Base-by-base conservation (phyloP, 2,888 invertebrate species). In the Prosopocoilus inquinatus region DNA sequence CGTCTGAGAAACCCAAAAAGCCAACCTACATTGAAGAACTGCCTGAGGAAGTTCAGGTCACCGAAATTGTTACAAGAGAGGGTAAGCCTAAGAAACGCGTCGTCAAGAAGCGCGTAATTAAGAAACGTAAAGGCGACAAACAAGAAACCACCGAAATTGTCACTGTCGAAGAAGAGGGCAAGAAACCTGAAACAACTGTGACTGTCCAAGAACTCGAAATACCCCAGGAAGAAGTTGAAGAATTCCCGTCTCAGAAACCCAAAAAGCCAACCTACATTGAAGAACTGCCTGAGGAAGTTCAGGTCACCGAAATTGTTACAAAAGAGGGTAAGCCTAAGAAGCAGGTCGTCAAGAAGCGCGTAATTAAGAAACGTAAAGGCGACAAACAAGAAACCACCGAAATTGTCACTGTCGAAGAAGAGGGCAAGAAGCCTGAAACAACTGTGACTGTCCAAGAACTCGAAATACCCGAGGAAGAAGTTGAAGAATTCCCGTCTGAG, bases 21-120 rank as follows among this genome's bases (percentile, higher is more conserved):
- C 55, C 73, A 28, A 67, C 71, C 56, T 16, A 64, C 45, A 62
- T 74, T 7, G 70, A 75, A 58, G 72, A 74, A 53, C 63, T 74
- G 15, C 78, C 80, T 28, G 76, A 78, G 67, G 68, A 75, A 59
- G 74, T 79, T 1, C 73, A 77, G 59, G 68, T 76, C 2, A 68
- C 69, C 0, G 71, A 71, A 63, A 67, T 73, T 35, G 60, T 64
- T 34, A 70, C 70, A 0, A 64, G 65, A 36, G 67, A 61, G 50
- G 76, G 69, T 28, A 70, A 65, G 50, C 58, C 55, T 45, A 65
- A 59, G 53, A 70, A 64, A 28, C 47, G 58, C 9, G 60, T 68
- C 7, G 74, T 72, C 0, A 79, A 77, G 1, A 80, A 75, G 54
- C 78, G 78, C 1, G 73, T 75, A 2, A 75, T 79, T 1, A 81